These are phyloP conservation scores for Drosophila fungiperda DNA, from an alignment of 2,888 invertebrate species.

Conservation along the genomic window DNA sequence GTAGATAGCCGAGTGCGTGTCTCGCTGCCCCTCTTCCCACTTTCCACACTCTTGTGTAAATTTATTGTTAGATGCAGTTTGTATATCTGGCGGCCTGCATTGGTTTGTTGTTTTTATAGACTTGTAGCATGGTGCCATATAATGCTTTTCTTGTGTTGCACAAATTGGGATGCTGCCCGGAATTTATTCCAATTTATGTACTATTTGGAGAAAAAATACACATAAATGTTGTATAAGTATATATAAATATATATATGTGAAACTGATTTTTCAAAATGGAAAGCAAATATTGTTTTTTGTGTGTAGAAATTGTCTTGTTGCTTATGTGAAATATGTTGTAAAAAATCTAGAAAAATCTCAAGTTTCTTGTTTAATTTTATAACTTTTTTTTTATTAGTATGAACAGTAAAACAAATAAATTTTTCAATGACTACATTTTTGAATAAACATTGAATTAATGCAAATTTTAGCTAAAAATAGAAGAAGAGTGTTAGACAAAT, in stretches of 20 bases:
- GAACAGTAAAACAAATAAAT: not conserved
- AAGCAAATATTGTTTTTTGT: not conserved
- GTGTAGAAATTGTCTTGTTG: not conserved
- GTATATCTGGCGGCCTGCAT: constrained; percentile 48
- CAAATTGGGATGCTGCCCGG: constrained; percentile 24
- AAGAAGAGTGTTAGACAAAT: not conserved
- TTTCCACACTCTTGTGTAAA: constrained; percentile 28
- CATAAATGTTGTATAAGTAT: not conserved
- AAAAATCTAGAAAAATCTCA: not conserved
- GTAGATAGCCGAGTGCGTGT: constrained; percentile 12
- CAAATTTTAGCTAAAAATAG: not conserved
- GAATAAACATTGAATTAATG: not conserved
- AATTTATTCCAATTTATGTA: constrained; percentile 30
- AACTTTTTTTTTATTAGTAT: not conserved
- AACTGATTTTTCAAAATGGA: not conserved
- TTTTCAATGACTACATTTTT: not conserved
- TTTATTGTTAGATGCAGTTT: constrained; percentile 62
- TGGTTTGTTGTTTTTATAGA: constrained; percentile 47
- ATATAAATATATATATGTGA: not conserved
- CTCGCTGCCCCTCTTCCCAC: not conserved
- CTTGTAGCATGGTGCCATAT: constrained; percentile 42
- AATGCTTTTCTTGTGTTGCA: constrained; percentile 51
- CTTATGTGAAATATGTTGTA: not conserved
- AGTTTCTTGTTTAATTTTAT: not conserved
- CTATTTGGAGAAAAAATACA: not conserved